These are phyloP conservation scores for Harpagoxenus sublaevis DNA, from an alignment of 2,888 invertebrate genomes.

Conservation along the genomic window DNA sequence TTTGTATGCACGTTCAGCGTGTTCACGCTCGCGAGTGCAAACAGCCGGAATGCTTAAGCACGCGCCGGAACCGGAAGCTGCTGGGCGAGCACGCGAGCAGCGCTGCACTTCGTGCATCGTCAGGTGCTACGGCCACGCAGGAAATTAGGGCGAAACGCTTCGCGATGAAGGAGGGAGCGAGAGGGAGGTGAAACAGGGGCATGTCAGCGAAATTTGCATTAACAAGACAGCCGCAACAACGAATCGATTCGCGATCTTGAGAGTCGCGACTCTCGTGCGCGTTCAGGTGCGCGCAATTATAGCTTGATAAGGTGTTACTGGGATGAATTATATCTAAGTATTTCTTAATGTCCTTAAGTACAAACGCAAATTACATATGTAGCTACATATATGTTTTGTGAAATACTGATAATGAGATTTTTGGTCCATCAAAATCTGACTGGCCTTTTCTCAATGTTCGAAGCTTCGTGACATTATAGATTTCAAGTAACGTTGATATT, in stretches of 20 bases:
- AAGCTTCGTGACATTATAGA: neutral
- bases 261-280: neutral
- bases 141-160: constrained; percentile 71
- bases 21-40: constrained; percentile 53
- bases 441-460: neutral
- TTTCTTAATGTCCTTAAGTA: neutral
- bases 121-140: constrained; percentile 61
- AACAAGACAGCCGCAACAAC: constrained; percentile 35
- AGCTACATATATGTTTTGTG: neutral
- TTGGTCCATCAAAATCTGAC: neutral
- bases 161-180: neutral
- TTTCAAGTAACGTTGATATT: neutral
- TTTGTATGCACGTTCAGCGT: constrained; percentile 30
- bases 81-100: constrained; percentile 76
- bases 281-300: constrained; percentile 33
- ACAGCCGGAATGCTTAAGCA: constrained; percentile 62
- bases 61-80: constrained; percentile 81
- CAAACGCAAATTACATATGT: neutral
- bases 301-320: neutral
- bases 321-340: neutral
- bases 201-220: constrained; percentile 57
- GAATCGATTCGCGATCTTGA: constrained; percentile 43
- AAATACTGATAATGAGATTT: neutral
- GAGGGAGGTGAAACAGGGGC: neutral
- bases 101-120: constrained; percentile 62